These are phyloP conservation scores for Chrysocyon brachyurus DNA, from an alignment of 2,797 vertebrate genomes.

Conservation along the genomic window DNA sequence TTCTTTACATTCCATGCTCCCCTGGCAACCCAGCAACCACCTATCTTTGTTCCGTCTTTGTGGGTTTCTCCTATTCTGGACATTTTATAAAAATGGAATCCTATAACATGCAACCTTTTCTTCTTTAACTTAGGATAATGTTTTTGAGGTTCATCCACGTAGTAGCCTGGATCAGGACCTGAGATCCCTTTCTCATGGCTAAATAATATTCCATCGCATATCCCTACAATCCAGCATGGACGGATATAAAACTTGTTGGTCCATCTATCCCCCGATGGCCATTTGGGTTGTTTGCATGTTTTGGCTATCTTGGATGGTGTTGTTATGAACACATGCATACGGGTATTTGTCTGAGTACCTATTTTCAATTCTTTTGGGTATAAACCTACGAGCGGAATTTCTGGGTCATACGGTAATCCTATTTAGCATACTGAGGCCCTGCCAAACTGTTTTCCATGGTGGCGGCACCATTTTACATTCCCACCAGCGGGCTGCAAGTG, in stretches of 20 bases:
- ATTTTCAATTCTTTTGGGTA: background rate
- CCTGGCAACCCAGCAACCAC: background rate
- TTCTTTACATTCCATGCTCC: fast-evolving
- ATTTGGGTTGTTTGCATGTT: background rate
- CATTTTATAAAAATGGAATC: background rate
- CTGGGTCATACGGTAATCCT: background rate
- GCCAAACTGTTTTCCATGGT: background rate
- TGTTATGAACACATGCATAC: fast-evolving
- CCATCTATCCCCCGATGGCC: background rate
- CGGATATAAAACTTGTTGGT: fast-evolving
- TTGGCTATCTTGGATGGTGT: background rate
- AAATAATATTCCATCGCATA: background rate
- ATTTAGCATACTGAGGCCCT: background rate
- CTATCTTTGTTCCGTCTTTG: background rate
- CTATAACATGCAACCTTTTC: background rate
- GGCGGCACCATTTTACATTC: no score
- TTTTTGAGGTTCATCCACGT: background rate
- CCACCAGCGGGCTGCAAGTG: background rate
- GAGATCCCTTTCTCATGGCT: background rate
- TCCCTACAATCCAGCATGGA: background rate
- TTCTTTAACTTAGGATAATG: background rate
- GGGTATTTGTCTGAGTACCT: background rate
- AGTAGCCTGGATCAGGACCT: background rate
- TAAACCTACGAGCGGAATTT: background rate
- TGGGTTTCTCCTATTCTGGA: background rate